Evolutionary conservation across 2,797 vertebrate species (phyloP).

Genomic region (Sternarchorhynchus goeldii): DNA sequence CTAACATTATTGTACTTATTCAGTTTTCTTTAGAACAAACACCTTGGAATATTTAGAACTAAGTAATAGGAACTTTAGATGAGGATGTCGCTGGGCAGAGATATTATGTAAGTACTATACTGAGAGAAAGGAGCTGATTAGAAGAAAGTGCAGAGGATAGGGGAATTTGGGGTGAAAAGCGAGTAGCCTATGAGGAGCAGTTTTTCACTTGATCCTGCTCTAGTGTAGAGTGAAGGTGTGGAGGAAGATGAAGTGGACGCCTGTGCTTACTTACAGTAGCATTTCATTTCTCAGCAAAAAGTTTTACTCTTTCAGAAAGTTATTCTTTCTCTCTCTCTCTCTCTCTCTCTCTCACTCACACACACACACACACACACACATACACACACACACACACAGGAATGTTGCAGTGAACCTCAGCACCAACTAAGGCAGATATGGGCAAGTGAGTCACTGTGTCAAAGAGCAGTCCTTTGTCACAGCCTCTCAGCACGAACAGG

Average conservation of each 20-base stretch:
- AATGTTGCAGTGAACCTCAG: not conserved
- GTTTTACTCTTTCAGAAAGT: conserved; percentile 6
- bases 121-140: no score
- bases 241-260: not conserved
- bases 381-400: not conserved
- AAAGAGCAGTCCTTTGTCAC: conserved; percentile 22
- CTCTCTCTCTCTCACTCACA: not conserved
- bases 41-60: no score
- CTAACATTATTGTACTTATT: no score
- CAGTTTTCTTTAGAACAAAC: no score
- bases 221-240: not conserved
- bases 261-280: not conserved
- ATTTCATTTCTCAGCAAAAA: not conserved
- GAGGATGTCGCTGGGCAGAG: no score
- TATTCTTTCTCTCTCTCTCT: not conserved
- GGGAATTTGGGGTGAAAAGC: no score
- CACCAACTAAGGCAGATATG: conserved; percentile 17
- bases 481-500: not conserved
- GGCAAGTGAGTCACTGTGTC: conserved; percentile 44
- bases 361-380: conserved; percentile 16
- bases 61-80: no score
- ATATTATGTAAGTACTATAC: no score
- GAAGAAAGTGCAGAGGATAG: no score
- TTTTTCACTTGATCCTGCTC: no score
- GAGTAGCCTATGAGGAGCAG: no score